Percentiles rank a stretch among this genome's conserved stretches.
phyloP scores from a whole-genome alignment of 2,113 vertebrate species.

The Nothobranchius furzeri region DNA sequence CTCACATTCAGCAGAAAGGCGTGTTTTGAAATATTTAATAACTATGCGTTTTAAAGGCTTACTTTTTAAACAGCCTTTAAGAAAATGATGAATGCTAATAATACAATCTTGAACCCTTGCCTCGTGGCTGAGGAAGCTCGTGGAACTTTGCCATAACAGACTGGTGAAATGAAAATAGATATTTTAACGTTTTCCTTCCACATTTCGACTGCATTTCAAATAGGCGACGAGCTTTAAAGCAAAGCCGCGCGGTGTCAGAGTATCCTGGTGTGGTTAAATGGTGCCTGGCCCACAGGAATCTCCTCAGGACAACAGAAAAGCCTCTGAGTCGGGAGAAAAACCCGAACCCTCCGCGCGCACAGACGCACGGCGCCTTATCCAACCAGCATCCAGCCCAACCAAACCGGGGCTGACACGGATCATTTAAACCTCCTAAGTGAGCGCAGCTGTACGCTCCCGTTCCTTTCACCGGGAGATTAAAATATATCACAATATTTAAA shows the following conservation, averaged over 20 bases:
- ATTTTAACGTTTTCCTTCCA: not conserved
- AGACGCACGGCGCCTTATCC: conserved; percentile 70
- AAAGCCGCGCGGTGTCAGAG: conserved; percentile 40
- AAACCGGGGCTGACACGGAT: conserved; percentile 37
- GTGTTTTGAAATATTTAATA: conserved; percentile 38
- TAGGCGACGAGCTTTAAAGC: not conserved
- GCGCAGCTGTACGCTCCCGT: conserved; percentile 13
- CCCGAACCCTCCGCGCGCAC: conserved; percentile 51
- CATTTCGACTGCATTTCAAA: conserved; percentile 2
- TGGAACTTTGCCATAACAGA: not conserved
- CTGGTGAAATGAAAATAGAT: not conserved
- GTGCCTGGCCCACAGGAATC: conserved; percentile 71
- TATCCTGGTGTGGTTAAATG: conserved; percentile 61
- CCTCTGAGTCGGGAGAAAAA: conserved; percentile 57
- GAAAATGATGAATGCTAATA: conserved; percentile 23
- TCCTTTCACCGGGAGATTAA: conserved; percentile 18
- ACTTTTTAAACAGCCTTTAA: not conserved
- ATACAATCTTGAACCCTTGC: not conserved
- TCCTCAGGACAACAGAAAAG: conserved; percentile 58
- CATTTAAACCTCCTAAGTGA: conserved; percentile 51
- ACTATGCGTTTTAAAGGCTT: conserved; percentile 11
- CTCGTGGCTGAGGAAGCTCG: not conserved
- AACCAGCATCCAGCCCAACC: conserved; percentile 61
- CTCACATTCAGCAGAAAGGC: conserved; percentile 28
- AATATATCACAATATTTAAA: no score